Evolutionary conservation across 2,113 vertebrate genomes (phyloP).

Genomic region (Hippoglossus stenolepis): DNA sequence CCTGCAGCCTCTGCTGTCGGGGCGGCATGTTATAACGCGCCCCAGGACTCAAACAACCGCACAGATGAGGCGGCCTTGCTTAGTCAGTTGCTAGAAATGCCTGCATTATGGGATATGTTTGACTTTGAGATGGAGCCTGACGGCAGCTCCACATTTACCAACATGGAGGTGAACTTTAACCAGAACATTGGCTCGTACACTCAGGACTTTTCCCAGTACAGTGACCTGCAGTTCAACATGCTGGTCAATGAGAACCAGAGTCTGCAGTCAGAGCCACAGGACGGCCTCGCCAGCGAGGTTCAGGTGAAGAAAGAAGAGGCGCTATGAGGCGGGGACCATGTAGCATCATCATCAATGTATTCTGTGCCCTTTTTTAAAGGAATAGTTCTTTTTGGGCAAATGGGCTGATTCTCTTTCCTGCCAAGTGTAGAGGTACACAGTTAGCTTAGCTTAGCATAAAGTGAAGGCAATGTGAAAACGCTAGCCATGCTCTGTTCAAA

Average conservation of each 20-base stretch:
- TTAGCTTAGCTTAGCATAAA: not conserved
- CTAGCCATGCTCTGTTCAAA: not conserved
- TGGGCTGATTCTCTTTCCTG: not conserved
- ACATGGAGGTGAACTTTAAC: constrained; percentile 59
- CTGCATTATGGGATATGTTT: constrained; percentile 15
- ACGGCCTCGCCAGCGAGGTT: constrained; percentile 27
- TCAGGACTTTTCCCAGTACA: constrained; percentile 72
- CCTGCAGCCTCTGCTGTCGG: not conserved
- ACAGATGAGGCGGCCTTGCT: constrained; percentile 29
- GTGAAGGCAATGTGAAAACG: not conserved
- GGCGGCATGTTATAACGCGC: constrained; percentile 43
- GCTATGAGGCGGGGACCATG: constrained; percentile 47
- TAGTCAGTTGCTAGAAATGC: constrained; percentile 52
- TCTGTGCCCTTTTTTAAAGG: not conserved
- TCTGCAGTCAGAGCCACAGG: constrained; percentile 44
- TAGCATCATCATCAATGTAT: not conserved
- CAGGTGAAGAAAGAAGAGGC: constrained; percentile 80
- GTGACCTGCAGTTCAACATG: constrained; percentile 77
- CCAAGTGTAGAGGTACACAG: not conserved
- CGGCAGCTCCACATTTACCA: constrained; percentile 12
- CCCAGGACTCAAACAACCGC: constrained; percentile 38
- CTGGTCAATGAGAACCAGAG: constrained; percentile 72
- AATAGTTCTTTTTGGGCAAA: constrained; percentile 1
- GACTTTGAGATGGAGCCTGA: constrained; percentile 41
- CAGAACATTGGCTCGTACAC: constrained; percentile 25